These are phyloP conservation scores for Anticlea derivata DNA, from an alignment of 2,888 invertebrate species.

Conservation along the genomic window DNA sequence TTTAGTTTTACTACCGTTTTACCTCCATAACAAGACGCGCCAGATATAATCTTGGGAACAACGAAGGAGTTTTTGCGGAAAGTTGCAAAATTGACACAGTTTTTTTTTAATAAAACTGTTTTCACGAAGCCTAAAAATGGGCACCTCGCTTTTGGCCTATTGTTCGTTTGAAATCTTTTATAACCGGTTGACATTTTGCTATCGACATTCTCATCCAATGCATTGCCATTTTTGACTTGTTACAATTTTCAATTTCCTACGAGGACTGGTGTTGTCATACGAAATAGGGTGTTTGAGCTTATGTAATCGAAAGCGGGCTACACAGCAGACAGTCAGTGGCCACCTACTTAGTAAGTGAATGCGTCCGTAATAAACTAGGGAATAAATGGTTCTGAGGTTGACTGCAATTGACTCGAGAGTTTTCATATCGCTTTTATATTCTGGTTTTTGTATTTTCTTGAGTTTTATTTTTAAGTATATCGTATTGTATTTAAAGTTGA, in stretches of 20 bases:
- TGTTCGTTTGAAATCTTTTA: constrained; percentile 5
- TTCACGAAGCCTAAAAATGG: background rate
- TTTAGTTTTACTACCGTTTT: constrained; percentile 28
- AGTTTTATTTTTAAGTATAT: constrained; percentile 1
- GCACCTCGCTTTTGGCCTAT: background rate
- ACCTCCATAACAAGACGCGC: constrained; percentile 19
- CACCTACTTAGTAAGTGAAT: constrained; percentile 7
- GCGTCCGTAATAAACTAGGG: constrained; percentile 26
- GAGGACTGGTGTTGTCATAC: constrained; percentile 26
- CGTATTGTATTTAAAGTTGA: constrained; percentile 4
- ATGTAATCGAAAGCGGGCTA: background rate
- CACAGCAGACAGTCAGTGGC: background rate
- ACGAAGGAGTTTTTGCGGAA: constrained; percentile 11
- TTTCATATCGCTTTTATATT: constrained; percentile 22
- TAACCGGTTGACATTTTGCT: constrained; percentile 16
- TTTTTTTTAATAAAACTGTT: constrained; percentile 4
- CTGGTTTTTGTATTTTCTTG: constrained; percentile 14
- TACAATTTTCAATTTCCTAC: constrained; percentile 45
- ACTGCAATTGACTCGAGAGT: constrained; percentile 31
- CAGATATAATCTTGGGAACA: constrained; percentile 12
- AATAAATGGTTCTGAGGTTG: constrained; percentile 30
- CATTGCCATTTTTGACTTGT: constrained; percentile 34
- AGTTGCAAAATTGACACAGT: constrained; percentile 5
- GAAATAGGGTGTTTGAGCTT: constrained; percentile 5
- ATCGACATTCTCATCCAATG: background rate